Evolutionary conservation across 1,140 invertebrate genomes (phyloP).

Genomic region (Teleogryllus occipitalis): DNA sequence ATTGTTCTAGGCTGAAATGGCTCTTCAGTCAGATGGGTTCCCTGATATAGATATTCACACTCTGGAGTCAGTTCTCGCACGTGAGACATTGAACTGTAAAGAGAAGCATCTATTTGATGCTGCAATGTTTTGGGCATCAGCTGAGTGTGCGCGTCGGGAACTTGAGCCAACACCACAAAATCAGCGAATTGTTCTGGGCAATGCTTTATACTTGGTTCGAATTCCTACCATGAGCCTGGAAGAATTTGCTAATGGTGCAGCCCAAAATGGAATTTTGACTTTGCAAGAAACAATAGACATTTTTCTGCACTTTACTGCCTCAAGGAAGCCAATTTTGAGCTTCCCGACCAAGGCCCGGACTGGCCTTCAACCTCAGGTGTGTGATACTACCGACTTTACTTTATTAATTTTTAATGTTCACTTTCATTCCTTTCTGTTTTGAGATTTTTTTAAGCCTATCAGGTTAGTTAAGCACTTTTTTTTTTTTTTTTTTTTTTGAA

Average conservation of each 20-base stretch:
- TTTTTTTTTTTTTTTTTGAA: no score
- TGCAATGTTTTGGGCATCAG: conserved; percentile 79
- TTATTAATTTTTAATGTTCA: not conserved
- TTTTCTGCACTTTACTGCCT: conserved; percentile 81
- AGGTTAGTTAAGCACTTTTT: not conserved
- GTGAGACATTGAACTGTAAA: conserved; percentile 86
- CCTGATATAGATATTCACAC: conserved; percentile 85
- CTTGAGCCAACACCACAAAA: conserved; percentile 53
- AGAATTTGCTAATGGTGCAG: conserved; percentile 85
- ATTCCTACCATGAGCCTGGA: conserved; percentile 85
- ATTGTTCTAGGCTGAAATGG: conserved; percentile 73
- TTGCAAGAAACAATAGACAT: conserved; percentile 86
- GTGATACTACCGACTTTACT: not conserved
- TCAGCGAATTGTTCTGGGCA: conserved; percentile 56
- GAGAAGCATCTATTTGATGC: conserved; percentile 84
- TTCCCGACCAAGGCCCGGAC: conserved; percentile 73
- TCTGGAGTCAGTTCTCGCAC: conserved; percentile 72
- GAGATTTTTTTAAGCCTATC: not conserved
- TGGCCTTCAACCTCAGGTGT: conserved; percentile 80
- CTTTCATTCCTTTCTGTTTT: not conserved
- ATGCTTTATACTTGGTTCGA: conserved; percentile 73
- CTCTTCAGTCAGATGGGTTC: conserved; percentile 85
- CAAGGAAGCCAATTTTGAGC: conserved; percentile 67
- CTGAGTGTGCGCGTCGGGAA: conserved; percentile 72
- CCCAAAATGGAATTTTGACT: conserved; percentile 78